phyloP scores from a whole-genome alignment of 1,140 invertebrate species.

The Drosophila paulistorum region DNA sequence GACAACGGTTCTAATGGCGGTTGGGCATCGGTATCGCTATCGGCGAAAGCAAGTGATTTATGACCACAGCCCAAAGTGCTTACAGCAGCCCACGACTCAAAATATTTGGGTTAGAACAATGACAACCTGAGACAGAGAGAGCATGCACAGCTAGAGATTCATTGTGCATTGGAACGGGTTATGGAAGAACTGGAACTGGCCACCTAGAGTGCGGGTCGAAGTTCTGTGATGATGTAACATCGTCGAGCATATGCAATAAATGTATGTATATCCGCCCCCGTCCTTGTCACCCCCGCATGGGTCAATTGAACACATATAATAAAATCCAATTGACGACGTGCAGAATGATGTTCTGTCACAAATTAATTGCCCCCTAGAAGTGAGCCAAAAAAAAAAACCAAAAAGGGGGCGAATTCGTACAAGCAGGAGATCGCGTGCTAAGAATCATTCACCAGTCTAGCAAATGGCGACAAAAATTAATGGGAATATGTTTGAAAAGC shows the following conservation, averaged over 20 bases:
- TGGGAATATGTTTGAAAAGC: slow-evolving; percentile 54
- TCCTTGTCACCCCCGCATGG: neutral
- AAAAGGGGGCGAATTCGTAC: neutral
- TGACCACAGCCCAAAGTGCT: slow-evolving; percentile 59
- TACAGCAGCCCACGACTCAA: slow-evolving; percentile 62
- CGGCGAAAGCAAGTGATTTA: slow-evolving; percentile 64
- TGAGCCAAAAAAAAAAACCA: neutral
- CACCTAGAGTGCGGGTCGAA: slow-evolving; percentile 14
- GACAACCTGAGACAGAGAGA: slow-evolving; percentile 39
- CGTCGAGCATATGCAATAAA: slow-evolving; percentile 8
- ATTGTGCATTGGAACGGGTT: slow-evolving; percentile 37
- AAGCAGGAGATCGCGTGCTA: slow-evolving; percentile 35
- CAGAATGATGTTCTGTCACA: slow-evolving; percentile 57
- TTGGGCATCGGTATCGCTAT: slow-evolving; percentile 2
- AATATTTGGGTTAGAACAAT: slow-evolving; percentile 74
- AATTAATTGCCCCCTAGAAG: slow-evolving; percentile 54
- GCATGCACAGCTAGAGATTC: slow-evolving; percentile 41
- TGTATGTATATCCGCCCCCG: slow-evolving; percentile 28
- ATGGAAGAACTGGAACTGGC: slow-evolving; percentile 23
- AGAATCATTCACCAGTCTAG: slow-evolving; percentile 13
- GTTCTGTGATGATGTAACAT: slow-evolving; percentile 49
- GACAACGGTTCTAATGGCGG: slow-evolving; percentile 39
- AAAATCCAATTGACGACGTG: slow-evolving; percentile 62
- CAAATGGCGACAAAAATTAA: slow-evolving; percentile 54
- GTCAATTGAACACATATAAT: slow-evolving; percentile 50